Base-by-base conservation (phyloP, 2,113 vertebrate genomes). In the Talpa occidentalis region DNA sequence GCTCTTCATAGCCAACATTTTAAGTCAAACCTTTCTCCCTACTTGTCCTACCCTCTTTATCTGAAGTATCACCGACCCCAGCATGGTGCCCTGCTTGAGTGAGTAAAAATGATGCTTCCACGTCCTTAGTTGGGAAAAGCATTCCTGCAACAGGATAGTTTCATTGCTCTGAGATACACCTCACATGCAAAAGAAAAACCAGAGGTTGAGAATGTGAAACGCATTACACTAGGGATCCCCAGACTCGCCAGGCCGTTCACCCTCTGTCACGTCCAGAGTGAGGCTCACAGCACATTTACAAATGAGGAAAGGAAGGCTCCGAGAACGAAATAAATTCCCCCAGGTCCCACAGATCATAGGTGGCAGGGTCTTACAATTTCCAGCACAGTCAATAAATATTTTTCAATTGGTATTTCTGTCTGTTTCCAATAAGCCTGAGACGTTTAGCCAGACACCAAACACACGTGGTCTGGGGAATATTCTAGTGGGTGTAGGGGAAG, bases 361-460 rank as follows among this genome's bases (percentile, higher is more conserved):
- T 52, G 59, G 70, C 8, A 4, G 54, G 60, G 67, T 91, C 80
- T 95, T 62, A 87, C n/a, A 80, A 64, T 81, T 88, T 93, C 83
- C 85, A 93, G 67, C 84, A 77, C 28, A 35, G 77, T 52, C 90
- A 90, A 90, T 88, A 97, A 91, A 86, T 92, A 96, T 44, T 88
- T 96, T 96, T 88, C 80, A 73, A 40, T 79, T 52, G 88, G 72
- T 88, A 93, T 95, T 96, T 91, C 59, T 82, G 70, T 82, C 93
- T 94, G 94, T 96, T 97, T 95, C 94, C 78, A 96, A 95, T 96
- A 96, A 97, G 69, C 70, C 76, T 37, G 42, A 91, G 74, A 64
- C 42, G 37, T 52, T 47, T 62, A 91, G 77, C 81, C 59, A 49
- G 81, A 73, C 66, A 73, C 60, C 66, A 28, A 73, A 67, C 22